phyloP scores from a whole-genome alignment of 2,888 invertebrate species.

The Pycnomerus fuliginosus region DNA sequence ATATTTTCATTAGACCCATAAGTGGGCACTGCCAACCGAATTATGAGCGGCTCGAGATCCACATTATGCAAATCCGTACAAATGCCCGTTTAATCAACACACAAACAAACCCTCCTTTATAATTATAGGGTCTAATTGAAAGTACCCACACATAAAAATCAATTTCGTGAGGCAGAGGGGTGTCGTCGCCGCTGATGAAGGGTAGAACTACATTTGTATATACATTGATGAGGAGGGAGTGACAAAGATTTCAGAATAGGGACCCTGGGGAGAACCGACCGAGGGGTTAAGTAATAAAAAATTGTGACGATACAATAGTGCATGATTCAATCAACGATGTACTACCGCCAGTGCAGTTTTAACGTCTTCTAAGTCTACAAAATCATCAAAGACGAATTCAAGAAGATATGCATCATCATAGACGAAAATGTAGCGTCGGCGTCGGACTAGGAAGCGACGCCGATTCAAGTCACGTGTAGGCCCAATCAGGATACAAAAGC shows the following conservation, averaged over 20 bases:
- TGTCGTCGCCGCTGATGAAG: constrained; percentile 28
- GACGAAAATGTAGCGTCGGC: too few relatives aligned
- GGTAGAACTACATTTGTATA: constrained; percentile 34
- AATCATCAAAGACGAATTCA: too few relatives aligned
- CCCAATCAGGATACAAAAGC: constrained; percentile 52
- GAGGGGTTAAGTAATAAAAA: constrained; percentile 9
- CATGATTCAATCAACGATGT: too few relatives aligned
- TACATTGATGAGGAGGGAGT: constrained; percentile 38
- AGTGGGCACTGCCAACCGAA: too few relatives aligned
- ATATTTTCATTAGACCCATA: too few relatives aligned
- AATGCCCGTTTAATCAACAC: constrained; percentile 39
- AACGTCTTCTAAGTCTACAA: too few relatives aligned
- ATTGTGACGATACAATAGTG: too few relatives aligned
- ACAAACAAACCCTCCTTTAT: constrained; percentile 36
- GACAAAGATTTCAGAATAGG: constrained; percentile 20
- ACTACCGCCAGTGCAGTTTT: too few relatives aligned
- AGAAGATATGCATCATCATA: too few relatives aligned
- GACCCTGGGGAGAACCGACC: constrained; percentile 3
- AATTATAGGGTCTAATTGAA: constrained; percentile 47
- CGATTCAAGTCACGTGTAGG: constrained; percentile 45
- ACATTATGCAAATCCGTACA: constrained; percentile 40
- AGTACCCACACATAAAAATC: constrained; percentile 50
- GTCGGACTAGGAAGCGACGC: too few relatives aligned
- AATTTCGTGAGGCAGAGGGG: constrained; percentile 37
- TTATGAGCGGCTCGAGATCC: too few relatives aligned